Conservation (phyloP, 2,113 vertebrate species). For the Dissostichus mawsoni region DNA sequence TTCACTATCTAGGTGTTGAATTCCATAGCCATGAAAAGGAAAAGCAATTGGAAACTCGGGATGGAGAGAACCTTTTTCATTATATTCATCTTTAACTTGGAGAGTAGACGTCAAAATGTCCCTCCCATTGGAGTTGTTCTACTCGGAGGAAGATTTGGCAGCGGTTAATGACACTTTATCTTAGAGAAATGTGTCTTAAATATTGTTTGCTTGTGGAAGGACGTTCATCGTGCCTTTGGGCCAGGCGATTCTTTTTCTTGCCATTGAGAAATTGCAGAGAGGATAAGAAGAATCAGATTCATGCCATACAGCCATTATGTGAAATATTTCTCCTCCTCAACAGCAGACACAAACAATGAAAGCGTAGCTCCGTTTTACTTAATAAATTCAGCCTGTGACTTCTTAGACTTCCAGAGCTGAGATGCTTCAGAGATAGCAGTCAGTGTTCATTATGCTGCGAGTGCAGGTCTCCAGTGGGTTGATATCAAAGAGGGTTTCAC, state of each 20-base stretch:
- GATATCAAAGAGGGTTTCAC: constrained; percentile 53
- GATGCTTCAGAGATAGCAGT: constrained; percentile 47
- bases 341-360: constrained; percentile 50
- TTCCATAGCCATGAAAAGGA: constrained; percentile 47
- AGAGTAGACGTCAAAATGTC: constrained; percentile 27
- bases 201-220: constrained; percentile 43
- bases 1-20: constrained; percentile 61
- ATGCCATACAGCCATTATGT: constrained; percentile 44
- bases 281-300: constrained; percentile 60
- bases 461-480: constrained; percentile 45
- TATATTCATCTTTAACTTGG: constrained; percentile 37
- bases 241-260: constrained; percentile 8
- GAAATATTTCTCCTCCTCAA: constrained; percentile 41
- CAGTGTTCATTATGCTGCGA: constrained; percentile 43
- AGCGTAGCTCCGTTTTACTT: constrained; percentile 41
- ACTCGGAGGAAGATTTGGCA: constrained; percentile 28
- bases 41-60: constrained; percentile 7
- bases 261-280: constrained; percentile 29
- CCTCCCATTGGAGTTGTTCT: constrained; percentile 19
- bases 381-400: constrained; percentile 53
- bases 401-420: constrained; percentile 47
- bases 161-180: constrained; percentile 38
- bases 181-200: constrained; percentile 65
- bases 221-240: constrained; percentile 43
- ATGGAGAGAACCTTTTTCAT: constrained; percentile 44